Evolutionary conservation across 2,797 vertebrate species (phyloP).

Genomic region (Mormyrus hasselquistii): DNA sequence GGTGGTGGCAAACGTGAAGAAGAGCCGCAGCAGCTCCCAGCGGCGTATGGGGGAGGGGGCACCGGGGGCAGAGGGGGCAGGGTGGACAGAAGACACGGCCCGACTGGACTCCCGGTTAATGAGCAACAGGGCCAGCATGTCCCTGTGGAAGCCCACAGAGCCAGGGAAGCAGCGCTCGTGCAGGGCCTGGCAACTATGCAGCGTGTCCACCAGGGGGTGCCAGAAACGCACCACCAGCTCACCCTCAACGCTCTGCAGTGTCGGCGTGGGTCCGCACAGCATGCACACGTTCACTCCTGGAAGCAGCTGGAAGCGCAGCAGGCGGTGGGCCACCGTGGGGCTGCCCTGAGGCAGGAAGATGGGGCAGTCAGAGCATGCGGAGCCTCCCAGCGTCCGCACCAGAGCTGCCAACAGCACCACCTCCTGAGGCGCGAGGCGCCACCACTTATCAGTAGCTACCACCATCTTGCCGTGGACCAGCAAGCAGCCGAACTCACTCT

Average conservation of each 20-base stretch:
- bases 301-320: constrained; percentile 77
- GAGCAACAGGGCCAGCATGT: constrained; percentile 71
- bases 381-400: constrained; percentile 56
- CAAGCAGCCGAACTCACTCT: constrained; percentile 77
- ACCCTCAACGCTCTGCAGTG: constrained; percentile 64
- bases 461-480: constrained; percentile 63
- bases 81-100: constrained; percentile 61
- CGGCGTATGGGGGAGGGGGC: constrained; percentile 47
- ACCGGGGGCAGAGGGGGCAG: not conserved
- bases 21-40: constrained; percentile 68
- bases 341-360: constrained; percentile 87
- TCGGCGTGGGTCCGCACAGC: constrained; percentile 77
- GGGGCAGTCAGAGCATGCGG: constrained; percentile 74
- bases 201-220: constrained; percentile 66
- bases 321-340: constrained; percentile 79
- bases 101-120: constrained; percentile 74
- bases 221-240: constrained; percentile 71
- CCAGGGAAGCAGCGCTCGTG: constrained; percentile 58
- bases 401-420: constrained; percentile 72
- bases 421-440: constrained; percentile 75
- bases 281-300: constrained; percentile 71
- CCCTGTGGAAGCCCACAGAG: constrained; percentile 55
- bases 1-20: constrained; percentile 67
- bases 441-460: constrained; percentile 81
- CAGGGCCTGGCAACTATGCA: constrained; percentile 64